A percentile compares a stretch with the other conserved stretches of the same genome.
Evolutionary conservation across 2,888 invertebrate genomes (phyloP).

Genomic region (Heliconius ismenius): DNA sequence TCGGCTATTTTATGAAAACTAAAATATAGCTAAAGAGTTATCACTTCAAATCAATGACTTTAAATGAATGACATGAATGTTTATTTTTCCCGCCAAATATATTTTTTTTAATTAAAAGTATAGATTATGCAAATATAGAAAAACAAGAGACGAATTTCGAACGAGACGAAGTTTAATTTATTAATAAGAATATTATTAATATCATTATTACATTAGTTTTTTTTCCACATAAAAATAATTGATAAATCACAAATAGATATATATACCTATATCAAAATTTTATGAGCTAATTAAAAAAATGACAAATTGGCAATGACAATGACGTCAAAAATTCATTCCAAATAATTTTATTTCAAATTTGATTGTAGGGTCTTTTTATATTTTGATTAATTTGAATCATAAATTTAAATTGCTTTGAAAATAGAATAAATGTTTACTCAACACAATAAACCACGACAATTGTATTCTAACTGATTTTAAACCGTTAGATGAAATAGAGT

Average conservation of each 20-base stretch:
- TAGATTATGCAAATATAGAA: background rate
- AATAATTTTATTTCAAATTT: background rate
- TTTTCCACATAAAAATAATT: background rate
- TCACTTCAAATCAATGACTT: background rate
- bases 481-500: conserved; percentile 60
- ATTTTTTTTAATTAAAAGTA: background rate
- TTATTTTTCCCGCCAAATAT: background rate
- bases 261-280: background rate
- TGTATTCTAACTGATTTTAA: conserved; percentile 55
- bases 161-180: background rate
- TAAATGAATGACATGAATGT: background rate
- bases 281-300: too few species aligned
- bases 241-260: background rate
- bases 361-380: background rate
- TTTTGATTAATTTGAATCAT: background rate
- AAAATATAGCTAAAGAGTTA: background rate
- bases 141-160: background rate
- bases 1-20: background rate
- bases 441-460: conserved; percentile 52
- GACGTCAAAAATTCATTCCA: background rate
- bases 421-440: background rate
- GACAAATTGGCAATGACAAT: background rate
- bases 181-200: background rate
- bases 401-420: background rate
- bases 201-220: background rate